Percentiles rank a stretch among this genome's conserved stretches.
These are phyloP conservation scores for Oryzias javanicus DNA, from an alignment of 2,113 vertebrate genomes.

Conservation along the genomic window DNA sequence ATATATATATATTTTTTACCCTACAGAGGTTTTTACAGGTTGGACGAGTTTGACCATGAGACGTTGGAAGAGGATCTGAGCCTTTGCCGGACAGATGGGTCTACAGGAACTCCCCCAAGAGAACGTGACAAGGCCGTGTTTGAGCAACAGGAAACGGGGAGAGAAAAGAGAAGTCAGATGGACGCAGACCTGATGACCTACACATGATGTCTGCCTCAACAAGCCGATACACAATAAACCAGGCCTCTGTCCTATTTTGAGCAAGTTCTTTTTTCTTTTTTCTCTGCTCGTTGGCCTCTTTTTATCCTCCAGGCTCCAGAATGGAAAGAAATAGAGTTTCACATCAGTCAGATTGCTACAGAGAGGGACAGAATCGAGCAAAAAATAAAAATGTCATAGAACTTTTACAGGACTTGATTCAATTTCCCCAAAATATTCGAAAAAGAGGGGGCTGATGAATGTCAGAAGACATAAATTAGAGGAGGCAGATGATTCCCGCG, in stretches of 20 bases:
- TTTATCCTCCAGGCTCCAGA: constrained; percentile 15
- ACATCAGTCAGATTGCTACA: constrained; percentile 3
- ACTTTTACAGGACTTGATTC: not conserved
- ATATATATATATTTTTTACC: too few species aligned
- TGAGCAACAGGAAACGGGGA: constrained; percentile 36
- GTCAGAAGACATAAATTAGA: constrained; percentile 47
- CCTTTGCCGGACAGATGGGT: too few species aligned
- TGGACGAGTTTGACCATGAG: too few species aligned
- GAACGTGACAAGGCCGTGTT: too few species aligned
- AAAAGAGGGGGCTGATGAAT: constrained; percentile 26
- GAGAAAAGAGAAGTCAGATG: constrained; percentile 48
- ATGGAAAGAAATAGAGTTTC: constrained; percentile 10
- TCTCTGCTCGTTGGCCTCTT: constrained; percentile 24
- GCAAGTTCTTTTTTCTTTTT: constrained; percentile 4
- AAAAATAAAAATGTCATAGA: not conserved
- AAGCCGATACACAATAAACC: constrained; percentile 14
- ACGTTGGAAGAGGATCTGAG: too few species aligned
- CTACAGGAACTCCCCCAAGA: too few species aligned
- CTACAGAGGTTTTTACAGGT: too few species aligned
- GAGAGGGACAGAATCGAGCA: constrained; percentile 1
- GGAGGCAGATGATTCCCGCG: constrained; percentile 38
- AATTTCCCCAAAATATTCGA: constrained; percentile 14
- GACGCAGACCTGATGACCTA: constrained; percentile 21
- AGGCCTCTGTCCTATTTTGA: constrained; percentile 37
- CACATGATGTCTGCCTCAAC: not conserved